phyloP scores from a whole-genome alignment of 2,888 invertebrate genomes.

The Tribolium freemani region DNA sequence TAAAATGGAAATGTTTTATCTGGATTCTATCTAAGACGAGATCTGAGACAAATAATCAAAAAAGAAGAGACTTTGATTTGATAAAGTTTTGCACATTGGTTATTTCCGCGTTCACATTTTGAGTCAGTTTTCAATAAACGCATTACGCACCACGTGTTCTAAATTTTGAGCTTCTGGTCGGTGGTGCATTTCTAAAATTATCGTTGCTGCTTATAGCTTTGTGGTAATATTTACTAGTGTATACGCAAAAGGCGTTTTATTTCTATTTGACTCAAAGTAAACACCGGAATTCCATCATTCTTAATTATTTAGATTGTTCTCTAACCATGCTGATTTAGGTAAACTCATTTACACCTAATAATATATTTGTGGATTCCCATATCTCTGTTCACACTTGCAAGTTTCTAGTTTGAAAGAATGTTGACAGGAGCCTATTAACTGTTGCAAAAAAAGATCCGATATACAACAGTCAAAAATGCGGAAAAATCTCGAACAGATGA shows the following conservation, averaged over 20 bases:
- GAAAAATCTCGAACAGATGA: neutral
- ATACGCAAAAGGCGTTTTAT: neutral
- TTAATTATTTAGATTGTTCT: neutral
- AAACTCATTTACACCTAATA: neutral
- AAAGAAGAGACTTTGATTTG: too few species aligned
- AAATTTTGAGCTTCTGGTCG: slow-evolving; percentile 7
- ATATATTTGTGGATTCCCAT: neutral
- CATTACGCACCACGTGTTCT: slow-evolving; percentile 18
- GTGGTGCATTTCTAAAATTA: slow-evolving; percentile 28
- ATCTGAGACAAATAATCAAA: too few species aligned
- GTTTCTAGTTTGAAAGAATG: neutral
- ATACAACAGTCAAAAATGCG: neutral
- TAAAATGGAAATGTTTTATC: neutral
- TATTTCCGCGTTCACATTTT: neutral
- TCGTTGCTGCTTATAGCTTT: slow-evolving; percentile 13
- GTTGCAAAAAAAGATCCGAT: neutral
- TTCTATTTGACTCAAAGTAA: neutral
- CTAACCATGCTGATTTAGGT: neutral
- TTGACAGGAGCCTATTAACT: neutral
- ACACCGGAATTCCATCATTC: neutral
- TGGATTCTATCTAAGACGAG: too few species aligned
- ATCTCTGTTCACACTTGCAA: neutral
- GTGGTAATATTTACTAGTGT: slow-evolving; percentile 22
- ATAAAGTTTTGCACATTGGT: too few species aligned
- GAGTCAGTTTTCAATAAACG: neutral